Evolutionary conservation across 2,113 vertebrate species (phyloP), one percentile per base, ranked within the genome.

Genomic region (Chaetorhynchus papuensis): DNA sequence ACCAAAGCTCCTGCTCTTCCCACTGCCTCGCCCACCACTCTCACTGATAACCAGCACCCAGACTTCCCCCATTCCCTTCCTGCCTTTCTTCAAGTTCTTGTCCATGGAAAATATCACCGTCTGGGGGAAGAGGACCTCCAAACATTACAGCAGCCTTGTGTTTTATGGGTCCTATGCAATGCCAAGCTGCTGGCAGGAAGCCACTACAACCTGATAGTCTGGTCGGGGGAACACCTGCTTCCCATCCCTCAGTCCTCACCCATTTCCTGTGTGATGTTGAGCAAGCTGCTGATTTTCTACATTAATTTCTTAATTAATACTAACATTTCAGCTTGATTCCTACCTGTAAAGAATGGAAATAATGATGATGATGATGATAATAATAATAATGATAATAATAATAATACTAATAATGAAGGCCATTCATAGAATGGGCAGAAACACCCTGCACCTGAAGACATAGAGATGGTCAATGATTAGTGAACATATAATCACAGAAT

Each of bases 1-100:
- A 23, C 35, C 42, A n/a, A 61, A 86, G 39, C 7, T 70, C 8
- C 61, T 37, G 26, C 63, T 65, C 63, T 71, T 90, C 31, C 24
- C 44, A 5, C 52, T 15, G 41, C 31, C 37, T 41, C 0, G 0
- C 66, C 52, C 54, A 13, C 45, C 54, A 7, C 7, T 80, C 41
- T 24, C 56, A 26, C n/a, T 35, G 20, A n/a, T 41, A 39, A 65
- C 13, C 24, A 37, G 19, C n/a, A 39, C 13, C 4, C 26, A 59
- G 50, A 21, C 18, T 47, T 59, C 4, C 26, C 8, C 13, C 53
- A 15, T 70, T 61, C 45, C 21, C 11, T 61, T 90, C 45, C 69
- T 1, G 11, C 33, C 42, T 82, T 68, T 44, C 52, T 23, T n/a
- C 37, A 76, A 45, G 61, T 37, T 65, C 24, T 57, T 90, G 44